Conservation (phyloP, 2,888 invertebrate genomes). For the Lasiommata megera region DNA sequence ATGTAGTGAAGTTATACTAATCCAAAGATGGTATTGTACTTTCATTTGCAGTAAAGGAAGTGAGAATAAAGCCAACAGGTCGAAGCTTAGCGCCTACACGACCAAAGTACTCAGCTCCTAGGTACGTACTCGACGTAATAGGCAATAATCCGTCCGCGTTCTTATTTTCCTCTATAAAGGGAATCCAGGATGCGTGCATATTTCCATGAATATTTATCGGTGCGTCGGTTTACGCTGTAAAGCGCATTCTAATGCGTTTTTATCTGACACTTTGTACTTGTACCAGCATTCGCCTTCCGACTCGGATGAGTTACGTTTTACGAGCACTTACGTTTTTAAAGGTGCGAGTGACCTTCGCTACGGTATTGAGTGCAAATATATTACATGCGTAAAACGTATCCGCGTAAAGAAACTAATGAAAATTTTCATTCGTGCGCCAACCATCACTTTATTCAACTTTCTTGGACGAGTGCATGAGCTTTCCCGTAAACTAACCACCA, state of each 20-base stretch:
- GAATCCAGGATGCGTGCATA: constrained; percentile 76
- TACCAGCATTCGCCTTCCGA: constrained; percentile 31
- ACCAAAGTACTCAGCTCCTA: neutral
- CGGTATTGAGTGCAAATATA: neutral
- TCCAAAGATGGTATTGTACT: too few species aligned
- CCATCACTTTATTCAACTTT: too few species aligned
- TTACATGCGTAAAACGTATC: too few species aligned
- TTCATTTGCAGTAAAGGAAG: too few species aligned
- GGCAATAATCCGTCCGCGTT: constrained; percentile 59
- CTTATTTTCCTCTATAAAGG: constrained; percentile 73
- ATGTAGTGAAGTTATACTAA: too few species aligned
- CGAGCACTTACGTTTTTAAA: constrained; percentile 12
- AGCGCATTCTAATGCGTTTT: constrained; percentile 74
- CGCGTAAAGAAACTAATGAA: too few species aligned
- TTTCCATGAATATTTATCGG: constrained; percentile 77
- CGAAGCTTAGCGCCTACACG: too few species aligned
- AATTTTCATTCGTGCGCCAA: too few species aligned
- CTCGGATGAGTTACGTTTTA: constrained; percentile 29
- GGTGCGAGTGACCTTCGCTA: neutral
- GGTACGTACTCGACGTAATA: neutral
- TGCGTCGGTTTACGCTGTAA: constrained; percentile 64
- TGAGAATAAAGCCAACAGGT: too few species aligned
- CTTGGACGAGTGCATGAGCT: too few species aligned
- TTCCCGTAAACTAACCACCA: too few species aligned
- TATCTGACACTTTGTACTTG: constrained; percentile 58